phyloP scores from a whole-genome alignment of 2,888 invertebrate genomes.

The Aphodius granarius region DNA sequence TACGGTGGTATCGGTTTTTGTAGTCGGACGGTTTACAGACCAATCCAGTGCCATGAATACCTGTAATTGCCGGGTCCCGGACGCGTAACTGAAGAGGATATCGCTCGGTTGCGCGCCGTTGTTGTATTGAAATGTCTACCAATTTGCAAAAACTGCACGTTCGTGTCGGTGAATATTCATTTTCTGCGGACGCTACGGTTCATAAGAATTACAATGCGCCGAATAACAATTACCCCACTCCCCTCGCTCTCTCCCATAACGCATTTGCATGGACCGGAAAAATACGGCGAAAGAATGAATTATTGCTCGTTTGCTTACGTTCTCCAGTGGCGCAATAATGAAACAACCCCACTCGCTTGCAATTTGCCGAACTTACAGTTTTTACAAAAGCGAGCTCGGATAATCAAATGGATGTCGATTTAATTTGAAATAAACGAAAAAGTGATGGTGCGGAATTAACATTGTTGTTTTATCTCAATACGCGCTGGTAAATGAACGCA shows the following conservation, averaged over 20 bases:
- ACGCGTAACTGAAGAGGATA: background rate
- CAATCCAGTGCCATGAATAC: background rate
- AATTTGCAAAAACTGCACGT: conserved; percentile 11
- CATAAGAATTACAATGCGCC: conserved; percentile 11
- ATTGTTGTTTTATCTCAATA: background rate
- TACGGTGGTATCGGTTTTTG: background rate
- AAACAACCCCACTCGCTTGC: background rate
- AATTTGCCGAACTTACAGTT: background rate
- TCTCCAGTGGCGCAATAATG: background rate
- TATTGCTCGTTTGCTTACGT: conserved; percentile 12
- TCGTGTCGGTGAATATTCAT: conserved; percentile 11
- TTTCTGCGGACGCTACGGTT: background rate
- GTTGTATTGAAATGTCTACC: conserved; percentile 11
- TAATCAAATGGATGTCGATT: background rate
- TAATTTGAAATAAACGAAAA: background rate
- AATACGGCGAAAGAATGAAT: conserved; percentile 10
- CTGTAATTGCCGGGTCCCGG: background rate
- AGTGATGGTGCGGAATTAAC: background rate
- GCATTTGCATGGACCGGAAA: conserved; percentile 6
- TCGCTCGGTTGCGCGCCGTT: background rate
- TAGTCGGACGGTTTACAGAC: background rate
- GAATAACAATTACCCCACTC: conserved; percentile 1
- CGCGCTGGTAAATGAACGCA: background rate
- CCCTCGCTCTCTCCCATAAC: background rate
- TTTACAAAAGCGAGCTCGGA: background rate